Base-by-base conservation (phyloP, 2,797 vertebrate species). In the Sitta carolinensis region DNA sequence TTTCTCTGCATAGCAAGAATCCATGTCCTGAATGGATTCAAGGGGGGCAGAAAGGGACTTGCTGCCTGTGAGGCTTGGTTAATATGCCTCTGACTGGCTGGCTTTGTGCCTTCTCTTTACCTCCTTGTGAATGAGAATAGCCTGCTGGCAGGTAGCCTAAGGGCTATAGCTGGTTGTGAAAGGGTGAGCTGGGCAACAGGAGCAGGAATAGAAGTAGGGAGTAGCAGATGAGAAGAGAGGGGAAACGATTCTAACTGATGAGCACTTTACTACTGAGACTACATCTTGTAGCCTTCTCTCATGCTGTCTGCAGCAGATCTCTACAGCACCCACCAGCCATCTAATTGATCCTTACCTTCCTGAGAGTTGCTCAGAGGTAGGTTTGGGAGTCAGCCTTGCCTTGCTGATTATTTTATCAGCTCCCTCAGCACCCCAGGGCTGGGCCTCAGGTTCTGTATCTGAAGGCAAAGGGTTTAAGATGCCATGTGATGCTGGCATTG, bases 91-190 rank as follows among this genome's bases (percentile, higher is more conserved):
- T 83, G 87, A 74, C 75, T 94, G 96, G 73, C 76, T 88, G 73
- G 93, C 95, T 96, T 98, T 98, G 96, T 97, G 94, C 83, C 92
- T 92, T 89, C 84, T 93, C 91, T 96, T 97, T 84, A 94, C 93
- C 82, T 87, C 68, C 45, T 54, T 94, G 67, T 97, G 96, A 97
- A 97, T 97, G 91, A 97, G 96, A 98, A 98, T 97, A 95, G 96
- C 66, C 74, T 83, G 55, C 59, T 96, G 96, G 97, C 97, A 98
- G 96, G 97, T 98, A 98, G 98, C 97, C 97, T 94, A 57, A 13
- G 96, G 96, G 90, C 63, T 92, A 69, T 95, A 97, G 97, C 97
- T 96, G 84, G 69, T 72, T 57, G 86, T 89, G 93, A 97, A 97
- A 96, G 94, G 95, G 95, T 94, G 97, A 96, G 85, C 85, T 88